These are phyloP conservation scores for Drosophila punjabiensis DNA, from an alignment of 1,140 invertebrate genomes.

Conservation along the genomic window DNA sequence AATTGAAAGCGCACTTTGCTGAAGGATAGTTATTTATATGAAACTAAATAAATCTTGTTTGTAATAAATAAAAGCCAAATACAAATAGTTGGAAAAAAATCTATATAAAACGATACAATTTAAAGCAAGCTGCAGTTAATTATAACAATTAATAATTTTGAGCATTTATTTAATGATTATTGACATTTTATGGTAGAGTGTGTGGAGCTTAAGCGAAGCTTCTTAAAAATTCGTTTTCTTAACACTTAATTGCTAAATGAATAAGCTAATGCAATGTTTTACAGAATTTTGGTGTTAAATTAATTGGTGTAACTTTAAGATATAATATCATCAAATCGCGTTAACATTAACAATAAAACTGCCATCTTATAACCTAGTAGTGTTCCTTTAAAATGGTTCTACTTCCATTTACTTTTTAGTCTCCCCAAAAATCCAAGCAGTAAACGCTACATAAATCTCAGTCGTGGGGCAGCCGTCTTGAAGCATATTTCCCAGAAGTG, in stretches of 20 bases:
- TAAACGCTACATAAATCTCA: slow-evolving; percentile 28
- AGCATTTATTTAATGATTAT: neutral
- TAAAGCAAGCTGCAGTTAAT: neutral
- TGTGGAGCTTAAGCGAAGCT: neutral
- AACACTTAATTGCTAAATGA: neutral
- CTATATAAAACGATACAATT: neutral
- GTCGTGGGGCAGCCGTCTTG: neutral
- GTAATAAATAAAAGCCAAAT: neutral
- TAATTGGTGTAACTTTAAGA: too few relatives aligned
- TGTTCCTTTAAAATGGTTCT: neutral
- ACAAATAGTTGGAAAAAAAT: neutral
- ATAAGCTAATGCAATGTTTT: neutral
- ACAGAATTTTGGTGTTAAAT: neutral
- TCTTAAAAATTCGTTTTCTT: neutral
- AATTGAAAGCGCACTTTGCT: neutral
- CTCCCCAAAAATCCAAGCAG: neutral
- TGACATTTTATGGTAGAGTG: neutral
- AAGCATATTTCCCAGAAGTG: slow-evolving; percentile 37
- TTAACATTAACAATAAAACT: neutral
- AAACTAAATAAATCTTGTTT: accelerated
- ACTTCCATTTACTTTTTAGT: neutral
- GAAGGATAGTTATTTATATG: neutral
- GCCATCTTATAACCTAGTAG: neutral
- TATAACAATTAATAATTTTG: neutral
- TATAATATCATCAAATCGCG: neutral